Evolutionary conservation across 2,113 vertebrate genomes (phyloP), one percentile per base, ranked within the genome.

Genomic region (Pelodiscus sinensis): DNA sequence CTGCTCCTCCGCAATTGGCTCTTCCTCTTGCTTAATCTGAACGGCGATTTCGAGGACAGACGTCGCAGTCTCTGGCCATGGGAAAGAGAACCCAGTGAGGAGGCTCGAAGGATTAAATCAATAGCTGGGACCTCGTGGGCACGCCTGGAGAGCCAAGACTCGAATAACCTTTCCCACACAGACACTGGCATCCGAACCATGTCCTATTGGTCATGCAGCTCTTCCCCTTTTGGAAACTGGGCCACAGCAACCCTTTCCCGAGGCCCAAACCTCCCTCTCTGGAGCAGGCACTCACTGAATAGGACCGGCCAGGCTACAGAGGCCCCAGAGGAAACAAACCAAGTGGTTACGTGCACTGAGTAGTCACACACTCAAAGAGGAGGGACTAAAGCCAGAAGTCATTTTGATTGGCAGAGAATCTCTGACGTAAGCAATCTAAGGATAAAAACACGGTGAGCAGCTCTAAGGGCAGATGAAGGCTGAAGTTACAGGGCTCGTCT

Each of bases 21-120:
- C 96, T 0, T 95, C 88, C 81, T 97, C 96, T 54, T 96, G 97
- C 79, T 97, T 97, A 88, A 97, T 95, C 91, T 97, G 95, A 90
- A 96, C 94, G 29, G 96, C 58, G 52, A 96, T 87, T 92, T 96
- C 96, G 15, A 96, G 95, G 81, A 94, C 94, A 24, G 96, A 94
- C 62, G 93, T 92, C 0, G 95, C 88, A 35, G 95, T 54, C 9
- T 91, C 97, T 0, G 96, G 93, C 55, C 93, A 90, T 89, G 24
- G 77, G 68, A 83, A 55, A 84, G 77, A 77, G 86, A 96, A 50
- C 51, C 21, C 15, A 50, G 57, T 44, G 38, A 44, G 15, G 51
- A 27, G 55, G 12, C 4, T 44, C 52, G 51, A 44, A 25, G 31
- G 15, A 21, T 15, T 35, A 73, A 55, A 73, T 29, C 29, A 19